Conservation (phyloP, 2,888 invertebrate genomes). For the Erebia aethiops region DNA sequence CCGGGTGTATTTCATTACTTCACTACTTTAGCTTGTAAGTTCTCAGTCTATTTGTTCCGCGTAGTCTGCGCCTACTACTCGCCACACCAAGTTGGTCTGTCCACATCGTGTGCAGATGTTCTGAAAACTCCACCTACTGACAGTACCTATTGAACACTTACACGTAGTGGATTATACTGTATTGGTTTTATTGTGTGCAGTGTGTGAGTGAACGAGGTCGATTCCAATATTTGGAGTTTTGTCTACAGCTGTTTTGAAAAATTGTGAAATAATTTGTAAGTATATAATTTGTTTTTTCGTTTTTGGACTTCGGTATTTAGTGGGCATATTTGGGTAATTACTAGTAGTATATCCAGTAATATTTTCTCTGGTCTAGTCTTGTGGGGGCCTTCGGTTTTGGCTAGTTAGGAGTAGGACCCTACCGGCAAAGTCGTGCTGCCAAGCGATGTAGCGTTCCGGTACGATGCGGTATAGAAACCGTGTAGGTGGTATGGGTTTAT, state of each 20-base stretch:
- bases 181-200: constrained; percentile 21
- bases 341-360: too few relatives aligned
- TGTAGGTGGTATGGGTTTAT: too few relatives aligned
- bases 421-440: too few relatives aligned
- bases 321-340: too few relatives aligned
- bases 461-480: too few relatives aligned
- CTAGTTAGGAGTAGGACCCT: too few relatives aligned
- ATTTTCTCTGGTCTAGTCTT: too few relatives aligned
- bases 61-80: constrained; percentile 4
- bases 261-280: constrained; percentile 10
- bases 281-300: not conserved
- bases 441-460: too few relatives aligned
- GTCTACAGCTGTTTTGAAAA: constrained; percentile 2
- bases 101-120: constrained; percentile 19
- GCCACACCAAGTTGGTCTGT: constrained; percentile 4
- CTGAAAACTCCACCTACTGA: not conserved
- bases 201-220: constrained; percentile 13
- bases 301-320: not conserved
- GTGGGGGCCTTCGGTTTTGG: too few relatives aligned
- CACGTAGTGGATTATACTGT: not conserved
- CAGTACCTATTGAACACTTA: not conserved
- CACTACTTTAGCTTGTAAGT: not conserved
- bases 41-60: not conserved
- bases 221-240: constrained; percentile 3
- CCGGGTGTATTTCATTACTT: too few relatives aligned